Conservation (phyloP, 1,140 invertebrate genomes). For the Pseudomyrmex dendroicus region DNA sequence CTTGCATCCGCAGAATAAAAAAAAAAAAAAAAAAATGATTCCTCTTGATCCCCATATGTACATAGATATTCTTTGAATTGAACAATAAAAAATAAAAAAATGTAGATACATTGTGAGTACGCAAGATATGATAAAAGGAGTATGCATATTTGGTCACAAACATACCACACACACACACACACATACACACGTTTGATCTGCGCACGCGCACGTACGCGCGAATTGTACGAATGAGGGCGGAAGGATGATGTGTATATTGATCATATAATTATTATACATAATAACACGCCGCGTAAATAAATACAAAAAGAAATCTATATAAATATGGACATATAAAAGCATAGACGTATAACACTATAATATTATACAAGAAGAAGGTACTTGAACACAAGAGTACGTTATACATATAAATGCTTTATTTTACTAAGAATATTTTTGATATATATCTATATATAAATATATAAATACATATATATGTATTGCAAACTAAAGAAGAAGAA, state of each 20-base stretch:
- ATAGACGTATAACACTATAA: constrained; percentile 76
- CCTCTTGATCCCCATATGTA: constrained; percentile 17
- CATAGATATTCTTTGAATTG: constrained; percentile 30
- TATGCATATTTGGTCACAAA: constrained; percentile 13
- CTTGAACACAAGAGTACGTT: constrained; percentile 77
- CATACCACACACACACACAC: background rate
- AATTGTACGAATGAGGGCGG: constrained; percentile 45
- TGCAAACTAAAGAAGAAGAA: constrained; percentile 71
- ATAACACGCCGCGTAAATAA: constrained; percentile 50
- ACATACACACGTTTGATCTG: constrained; percentile 1
- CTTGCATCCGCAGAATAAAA: background rate
- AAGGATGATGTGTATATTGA: constrained; percentile 63
- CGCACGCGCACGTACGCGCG: constrained; percentile 3
- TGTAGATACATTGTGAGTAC: constrained; percentile 40
- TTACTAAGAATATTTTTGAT: constrained; percentile 86
- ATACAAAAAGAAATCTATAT: constrained; percentile 55
- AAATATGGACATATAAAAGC: constrained; percentile 53
- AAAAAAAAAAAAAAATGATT: background rate
- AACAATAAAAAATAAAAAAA: background rate
- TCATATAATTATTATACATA: constrained; percentile 34
- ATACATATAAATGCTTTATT: constrained; percentile 84
- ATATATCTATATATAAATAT: constrained; percentile 82
- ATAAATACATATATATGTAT: constrained; percentile 80
- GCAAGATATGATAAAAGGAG: background rate
- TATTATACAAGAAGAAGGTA: constrained; percentile 73